Base-by-base conservation (phyloP, 2,888 invertebrate genomes). In the Ptychoptera contaminata region DNA sequence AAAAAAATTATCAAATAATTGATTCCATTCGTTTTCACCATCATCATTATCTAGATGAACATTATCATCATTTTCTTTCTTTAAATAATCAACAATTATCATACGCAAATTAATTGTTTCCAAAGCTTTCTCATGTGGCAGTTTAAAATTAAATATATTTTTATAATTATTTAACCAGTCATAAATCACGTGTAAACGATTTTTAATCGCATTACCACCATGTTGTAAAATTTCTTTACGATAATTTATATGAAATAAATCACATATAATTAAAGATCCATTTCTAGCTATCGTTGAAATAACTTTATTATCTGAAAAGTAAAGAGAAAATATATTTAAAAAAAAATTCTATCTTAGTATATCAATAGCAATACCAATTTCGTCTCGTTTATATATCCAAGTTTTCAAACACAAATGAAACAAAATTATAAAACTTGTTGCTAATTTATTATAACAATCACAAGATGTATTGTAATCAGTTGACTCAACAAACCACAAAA, bases 391-490 rank as follows among this genome's bases (percentile, higher is more conserved):
- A n/a, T 16, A 4, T 29, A 46, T 42, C 49, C 48, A 50, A 44
- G 46, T 45, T 29, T 48, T 47, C 8, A 50, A 38, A 29, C 45
- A 39, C n/a, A 47, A 44, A 46, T 50, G 46, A 32, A 50, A 37
- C 23, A 50, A 41, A 29, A 47, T 42, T 11, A 49, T 38, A 40
- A 45, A 45, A 42, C 47, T 49, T 11, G 45, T 48, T 16, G 43
- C 41, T n/a, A 43, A 30, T 41, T 44, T 46, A 29, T 37, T 44
- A 42, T 49, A 50, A 40, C 50, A 50, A 43, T 50, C 46, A 42
- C 50, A 50, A 7, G 23, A 23, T 7, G 23, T 23, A 23, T 23
- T 23, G 7, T 23, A 23, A 23, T 23, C 23, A 23, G 23, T 23
- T 23, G 23, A 23, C 7, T 23, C 23, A 23, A 23, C 23, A 23